Evolutionary conservation across 2,797 vertebrate species (phyloP), one percentile per base, ranked within the genome.

Genomic region (Loris lydekkerianus): DNA sequence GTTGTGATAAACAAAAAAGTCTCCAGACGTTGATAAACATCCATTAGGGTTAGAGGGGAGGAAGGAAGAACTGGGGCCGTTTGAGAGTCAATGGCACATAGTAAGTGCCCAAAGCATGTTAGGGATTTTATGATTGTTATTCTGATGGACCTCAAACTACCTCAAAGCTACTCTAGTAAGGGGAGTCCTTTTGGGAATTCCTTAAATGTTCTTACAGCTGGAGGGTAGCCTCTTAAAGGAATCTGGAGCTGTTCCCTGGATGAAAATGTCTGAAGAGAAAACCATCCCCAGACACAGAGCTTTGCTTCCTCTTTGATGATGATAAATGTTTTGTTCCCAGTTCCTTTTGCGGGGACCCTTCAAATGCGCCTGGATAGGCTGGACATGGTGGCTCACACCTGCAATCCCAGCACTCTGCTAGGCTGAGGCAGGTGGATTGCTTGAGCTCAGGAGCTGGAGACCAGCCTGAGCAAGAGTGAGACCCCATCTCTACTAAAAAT

Each of bases 11-110:
- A 15, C 8, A 18, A 46, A 18, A 43, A 58, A 21, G 6, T 78
- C 53, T 65, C 31, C 31, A 82, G 53, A 53, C 10, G 2, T 23
- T 21, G 75, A 27, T 14, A 3, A 11, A 17, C 11, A n/a, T 83
- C 46, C 37, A 18, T 3, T 11, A 1, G 27, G 17, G 40, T 0
- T 7, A 53, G 49, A 53, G 37, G 3, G 3, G 0, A 17, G n/a
- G 65, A 37, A 37, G 1, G 17, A 37, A n/a, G 8, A 31, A 27
- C 56, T 34, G 6, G 31, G 2, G 10, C 46, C 20, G 25, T 31
- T 40, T 40, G 61, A 77, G 83, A 73, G 43, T 60, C 73, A 29
- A 7, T 37, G 83, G 43, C 14, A 27, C 18, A 7, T 4, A 60
- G 31, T 9, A 31, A 58, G 69, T 29, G 8, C 18, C 34, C 0